These are phyloP conservation scores for Kradibia gibbosae DNA, from an alignment of 1,140 invertebrate species.

Conservation along the genomic window DNA sequence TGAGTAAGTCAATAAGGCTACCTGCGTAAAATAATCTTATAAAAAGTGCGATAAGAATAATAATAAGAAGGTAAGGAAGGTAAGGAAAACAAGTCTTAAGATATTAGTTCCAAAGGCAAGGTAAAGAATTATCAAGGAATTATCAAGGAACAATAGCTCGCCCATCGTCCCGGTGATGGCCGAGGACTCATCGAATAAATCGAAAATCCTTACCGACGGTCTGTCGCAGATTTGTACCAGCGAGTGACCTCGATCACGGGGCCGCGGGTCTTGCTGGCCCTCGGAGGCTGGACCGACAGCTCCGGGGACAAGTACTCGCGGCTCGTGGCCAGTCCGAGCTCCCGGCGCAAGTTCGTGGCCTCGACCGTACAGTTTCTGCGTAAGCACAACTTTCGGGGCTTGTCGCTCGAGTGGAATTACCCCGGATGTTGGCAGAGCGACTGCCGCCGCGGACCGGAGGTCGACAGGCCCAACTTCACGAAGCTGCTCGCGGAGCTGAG, in stretches of 20 bases:
- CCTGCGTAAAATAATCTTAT: too few species aligned
- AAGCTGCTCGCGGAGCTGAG: constrained; percentile 87
- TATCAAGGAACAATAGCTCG: too few species aligned
- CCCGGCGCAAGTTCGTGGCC: constrained; percentile 80
- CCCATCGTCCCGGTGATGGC: too few species aligned
- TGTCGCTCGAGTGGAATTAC: constrained; percentile 94
- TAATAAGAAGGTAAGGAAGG: too few species aligned
- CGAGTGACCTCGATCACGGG: constrained; percentile 77
- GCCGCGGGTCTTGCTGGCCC: constrained; percentile 81
- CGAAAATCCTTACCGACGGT: neutral
- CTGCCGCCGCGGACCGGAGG: constrained; percentile 83
- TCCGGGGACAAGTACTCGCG: constrained; percentile 87
- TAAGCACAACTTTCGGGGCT: constrained; percentile 83
- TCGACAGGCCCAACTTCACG: constrained; percentile 85
- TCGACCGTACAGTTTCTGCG: constrained; percentile 80
- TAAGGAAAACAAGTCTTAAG: too few species aligned
- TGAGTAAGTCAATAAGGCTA: too few species aligned
- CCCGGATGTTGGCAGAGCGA: constrained; percentile 93
- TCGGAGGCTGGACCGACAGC: constrained; percentile 94
- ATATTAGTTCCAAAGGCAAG: too few species aligned
- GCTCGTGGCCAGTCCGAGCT: constrained; percentile 77
- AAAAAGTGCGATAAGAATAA: too few species aligned
- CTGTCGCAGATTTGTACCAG: constrained; percentile 78
- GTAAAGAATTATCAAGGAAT: too few species aligned
- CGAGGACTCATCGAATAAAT: too few species aligned